These are phyloP conservation scores for Clarias platycephalus DNA, from an alignment of 2,797 vertebrate species.

Conservation along the genomic window DNA sequence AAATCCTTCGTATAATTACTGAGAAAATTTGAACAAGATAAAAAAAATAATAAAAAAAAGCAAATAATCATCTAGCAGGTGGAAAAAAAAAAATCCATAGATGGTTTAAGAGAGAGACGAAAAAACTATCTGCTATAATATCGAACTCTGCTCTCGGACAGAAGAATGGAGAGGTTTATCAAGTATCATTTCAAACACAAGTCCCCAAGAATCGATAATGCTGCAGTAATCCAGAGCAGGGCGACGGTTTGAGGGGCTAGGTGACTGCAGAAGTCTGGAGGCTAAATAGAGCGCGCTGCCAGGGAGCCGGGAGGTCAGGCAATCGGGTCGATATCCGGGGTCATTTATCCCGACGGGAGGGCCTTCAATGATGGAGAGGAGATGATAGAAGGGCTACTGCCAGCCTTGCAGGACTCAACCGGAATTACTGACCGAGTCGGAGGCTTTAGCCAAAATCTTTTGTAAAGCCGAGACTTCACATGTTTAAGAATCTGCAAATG, in stretches of 20 bases:
- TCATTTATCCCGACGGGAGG: slow-evolving; percentile 75
- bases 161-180: slow-evolving; percentile 48
- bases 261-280: slow-evolving; percentile 54
- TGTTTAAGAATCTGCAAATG: not conserved
- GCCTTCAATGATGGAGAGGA: slow-evolving; percentile 58
- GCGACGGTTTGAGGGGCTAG: slow-evolving; percentile 60
- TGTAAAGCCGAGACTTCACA: slow-evolving; percentile 46
- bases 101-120: not conserved
- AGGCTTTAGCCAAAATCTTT: slow-evolving; percentile 56
- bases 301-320: slow-evolving; percentile 64
- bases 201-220: slow-evolving; percentile 60
- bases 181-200: slow-evolving; percentile 56
- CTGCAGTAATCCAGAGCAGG: slow-evolving; percentile 61
- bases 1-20: not conserved
- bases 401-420: slow-evolving; percentile 47
- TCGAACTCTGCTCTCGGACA: slow-evolving; percentile 52
- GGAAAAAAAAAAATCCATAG: not conserved
- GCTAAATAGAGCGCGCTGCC: slow-evolving; percentile 54
- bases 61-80: not conserved
- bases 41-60: not conserved
- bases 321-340: slow-evolving; percentile 72
- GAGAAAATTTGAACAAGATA: not conserved
- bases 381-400: slow-evolving; percentile 53
- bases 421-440: slow-evolving; percentile 51
- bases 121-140: slow-evolving; percentile 50